These are phyloP conservation scores for Calliphora vomitoria DNA, from an alignment of 2,888 invertebrate genomes.

Conservation along the genomic window DNA sequence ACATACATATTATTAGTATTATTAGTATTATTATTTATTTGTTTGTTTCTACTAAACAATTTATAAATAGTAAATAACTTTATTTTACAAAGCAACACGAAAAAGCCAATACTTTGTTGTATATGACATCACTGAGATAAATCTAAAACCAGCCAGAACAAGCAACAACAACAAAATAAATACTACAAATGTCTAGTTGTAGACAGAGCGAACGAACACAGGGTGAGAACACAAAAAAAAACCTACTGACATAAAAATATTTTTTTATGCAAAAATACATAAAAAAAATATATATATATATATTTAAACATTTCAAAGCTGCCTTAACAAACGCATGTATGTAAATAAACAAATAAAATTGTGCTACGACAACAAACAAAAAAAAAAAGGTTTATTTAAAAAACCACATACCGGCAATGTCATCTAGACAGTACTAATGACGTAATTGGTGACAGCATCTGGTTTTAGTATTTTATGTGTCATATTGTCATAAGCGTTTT, in stretches of 20 bases:
- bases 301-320: constrained; percentile 12
- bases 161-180: not conserved
- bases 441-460: constrained; percentile 70
- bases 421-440: constrained; percentile 58
- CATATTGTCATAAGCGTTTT: constrained; percentile 21
- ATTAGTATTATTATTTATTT: constrained; percentile 24
- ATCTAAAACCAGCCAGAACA: constrained; percentile 18
- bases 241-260: constrained; percentile 31
- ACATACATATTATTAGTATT: no score
- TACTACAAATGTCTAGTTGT: not conserved
- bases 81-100: constrained; percentile 12
- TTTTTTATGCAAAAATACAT: constrained; percentile 38
- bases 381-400: constrained; percentile 32
- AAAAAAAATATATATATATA: no score
- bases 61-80: constrained; percentile 35
- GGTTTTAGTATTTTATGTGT: constrained; percentile 31
- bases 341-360: constrained; percentile 4
- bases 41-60: constrained; percentile 28
- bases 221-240: not conserved
- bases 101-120: constrained; percentile 24
- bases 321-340: not conserved
- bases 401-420: constrained; percentile 52
- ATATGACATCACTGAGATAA: constrained; percentile 55
- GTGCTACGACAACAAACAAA: constrained; percentile 2
- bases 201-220: constrained; percentile 1